Base-by-base conservation (phyloP, 2,113 vertebrate genomes). In the Corythoichthys haematopterus region DNA sequence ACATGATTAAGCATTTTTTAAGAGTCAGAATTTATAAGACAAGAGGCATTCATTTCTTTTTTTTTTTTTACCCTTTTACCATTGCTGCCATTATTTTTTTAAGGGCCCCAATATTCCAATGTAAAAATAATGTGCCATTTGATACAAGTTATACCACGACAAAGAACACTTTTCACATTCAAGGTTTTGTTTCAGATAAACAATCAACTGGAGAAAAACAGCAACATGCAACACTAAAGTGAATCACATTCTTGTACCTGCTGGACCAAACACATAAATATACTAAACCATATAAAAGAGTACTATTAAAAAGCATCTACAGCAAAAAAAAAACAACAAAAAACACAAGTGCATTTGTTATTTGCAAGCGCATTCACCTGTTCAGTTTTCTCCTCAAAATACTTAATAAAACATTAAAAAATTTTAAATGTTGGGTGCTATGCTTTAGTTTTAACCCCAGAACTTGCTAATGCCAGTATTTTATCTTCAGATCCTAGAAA, bases 381-480 rank as follows among this genome's bases (percentile, higher is more conserved):
- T 53, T 35, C 12, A 13, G 7, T 33, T 12, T 33, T n/a, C 11
- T 52, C n/a, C 35, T 14, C 12, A 68, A 72, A 52, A 77, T 10
- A 46, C 10, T 10, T 38, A 7, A 28, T 28, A 28, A 28, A 28
- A 28, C 20, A 28, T 40, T 45, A 52, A 15, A 52, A 15, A 0
- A 33, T 57, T 36, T 36, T 14, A 36, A 57, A 57, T 56, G 3
- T 36, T 7, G 13, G 33, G 13, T 2, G 40, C 65, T 88, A 92
- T 14, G 91, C 90, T 64, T 95, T 94, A 36, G 90, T 90, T 83
- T 96, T 96, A 78, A 98, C 95, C 71, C 95, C 95, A 80, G 94
- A 93, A 86, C 93, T 96, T 45, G 96, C 97, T 79, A 99, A 90
- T 80, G 97, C 97, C 87, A 99, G 87, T 74, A 99, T 95, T 86